Conservation (phyloP, 2,888 invertebrate species). For the Acanthacorydalis orientalis region DNA sequence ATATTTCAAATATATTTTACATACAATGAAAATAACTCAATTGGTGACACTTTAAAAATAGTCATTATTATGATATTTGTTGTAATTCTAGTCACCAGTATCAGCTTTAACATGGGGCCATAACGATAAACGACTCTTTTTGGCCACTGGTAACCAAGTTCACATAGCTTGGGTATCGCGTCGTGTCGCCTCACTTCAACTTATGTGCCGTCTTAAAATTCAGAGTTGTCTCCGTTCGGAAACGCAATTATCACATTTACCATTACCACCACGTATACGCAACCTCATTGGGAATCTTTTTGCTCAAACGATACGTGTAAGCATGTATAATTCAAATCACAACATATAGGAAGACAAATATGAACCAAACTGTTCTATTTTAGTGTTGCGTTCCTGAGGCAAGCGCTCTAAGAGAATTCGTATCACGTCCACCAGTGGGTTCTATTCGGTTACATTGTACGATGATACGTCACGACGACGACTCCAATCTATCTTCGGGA, state of each 20-base stretch:
- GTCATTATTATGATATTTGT: background rate
- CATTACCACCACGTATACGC: constrained; percentile 74
- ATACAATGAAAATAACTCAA: too few relatives aligned
- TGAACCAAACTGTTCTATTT: background rate
- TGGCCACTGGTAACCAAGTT: constrained; percentile 79
- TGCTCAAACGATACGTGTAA: constrained; percentile 84
- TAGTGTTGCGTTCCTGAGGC: constrained; percentile 91
- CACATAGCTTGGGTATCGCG: constrained; percentile 90
- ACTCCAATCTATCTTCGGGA: constrained; percentile 47
- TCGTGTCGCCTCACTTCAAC: constrained; percentile 76
- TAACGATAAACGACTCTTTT: constrained; percentile 87
- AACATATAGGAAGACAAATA: background rate
- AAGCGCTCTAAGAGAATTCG: constrained; percentile 77
- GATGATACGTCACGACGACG: constrained; percentile 85
- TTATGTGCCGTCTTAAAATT: constrained; percentile 70
- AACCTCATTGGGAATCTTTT: constrained; percentile 74
- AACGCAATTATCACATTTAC: constrained; percentile 56
- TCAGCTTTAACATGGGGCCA: constrained; percentile 97
- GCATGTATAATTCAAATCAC: constrained; percentile 12
- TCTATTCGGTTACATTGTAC: constrained; percentile 90
- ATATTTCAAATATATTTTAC: too few relatives aligned
- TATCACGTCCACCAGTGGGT: constrained; percentile 74
- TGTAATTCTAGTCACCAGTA: constrained; percentile 51
- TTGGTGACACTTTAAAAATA: too few relatives aligned
- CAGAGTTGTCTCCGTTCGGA: constrained; percentile 61